Conservation (phyloP, 2,888 invertebrate species). For the Drosophila hamatofila region DNA sequence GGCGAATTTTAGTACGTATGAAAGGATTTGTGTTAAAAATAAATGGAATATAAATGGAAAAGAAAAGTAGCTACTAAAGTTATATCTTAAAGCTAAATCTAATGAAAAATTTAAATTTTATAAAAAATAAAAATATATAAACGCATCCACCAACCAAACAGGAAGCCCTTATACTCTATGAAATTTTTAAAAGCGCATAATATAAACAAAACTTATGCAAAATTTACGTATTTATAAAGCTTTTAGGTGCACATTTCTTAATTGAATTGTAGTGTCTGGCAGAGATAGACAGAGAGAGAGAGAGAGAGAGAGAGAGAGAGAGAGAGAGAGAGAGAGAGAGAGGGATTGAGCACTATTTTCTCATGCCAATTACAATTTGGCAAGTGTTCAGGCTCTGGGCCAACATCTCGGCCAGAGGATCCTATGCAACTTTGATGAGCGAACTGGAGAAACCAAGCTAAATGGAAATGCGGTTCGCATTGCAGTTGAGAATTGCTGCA, state of each 20-base stretch:
- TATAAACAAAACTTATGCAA: slow-evolving; percentile 17
- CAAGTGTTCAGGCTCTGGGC: slow-evolving; percentile 28
- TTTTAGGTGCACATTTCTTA: slow-evolving; percentile 34
- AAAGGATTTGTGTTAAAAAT: neutral
- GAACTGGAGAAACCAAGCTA: slow-evolving; percentile 44
- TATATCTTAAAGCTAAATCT: neutral
- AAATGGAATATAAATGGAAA: neutral
- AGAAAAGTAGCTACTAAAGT: neutral
- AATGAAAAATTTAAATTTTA: neutral
- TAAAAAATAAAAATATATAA: neutral
- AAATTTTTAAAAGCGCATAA: neutral
- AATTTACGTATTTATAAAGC: slow-evolving; percentile 36
- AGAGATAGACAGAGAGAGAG: neutral
- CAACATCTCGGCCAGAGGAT: slow-evolving; percentile 41
- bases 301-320: neutral
- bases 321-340: neutral
- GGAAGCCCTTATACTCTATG: neutral
- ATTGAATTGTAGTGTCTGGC: slow-evolving; percentile 46
- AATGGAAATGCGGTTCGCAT: slow-evolving; percentile 72
- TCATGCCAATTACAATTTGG: slow-evolving; percentile 62
- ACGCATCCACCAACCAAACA: too few relatives aligned
- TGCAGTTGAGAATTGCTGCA: slow-evolving; percentile 45
- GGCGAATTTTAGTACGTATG: neutral
- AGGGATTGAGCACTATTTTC: neutral
- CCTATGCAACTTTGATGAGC: slow-evolving; percentile 70